Percentiles rank a stretch among this genome's conserved stretches.
phyloP scores from a whole-genome alignment of 2,888 invertebrate genomes.

The Meta bourneti region DNA sequence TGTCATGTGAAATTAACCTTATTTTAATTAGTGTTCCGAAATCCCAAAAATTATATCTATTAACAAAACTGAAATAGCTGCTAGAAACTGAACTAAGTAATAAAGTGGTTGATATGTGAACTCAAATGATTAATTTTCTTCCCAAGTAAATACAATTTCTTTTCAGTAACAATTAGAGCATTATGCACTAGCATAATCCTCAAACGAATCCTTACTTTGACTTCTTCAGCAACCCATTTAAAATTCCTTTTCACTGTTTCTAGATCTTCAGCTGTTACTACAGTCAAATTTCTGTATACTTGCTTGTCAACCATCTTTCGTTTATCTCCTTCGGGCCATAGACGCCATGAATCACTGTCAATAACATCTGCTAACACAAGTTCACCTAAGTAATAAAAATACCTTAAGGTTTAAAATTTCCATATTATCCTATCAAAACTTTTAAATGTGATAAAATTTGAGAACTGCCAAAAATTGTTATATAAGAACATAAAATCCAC shows the following conservation, averaged over 20 bases:
- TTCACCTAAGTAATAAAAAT: slow-evolving; percentile 84
- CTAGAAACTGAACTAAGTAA: too few relatives aligned
- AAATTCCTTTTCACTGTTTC: slow-evolving; percentile 96
- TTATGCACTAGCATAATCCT: too few relatives aligned
- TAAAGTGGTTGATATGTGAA: too few relatives aligned
- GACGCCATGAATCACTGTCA: slow-evolving; percentile 98
- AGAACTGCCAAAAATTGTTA: background rate
- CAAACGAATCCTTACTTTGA: slow-evolving; percentile 82
- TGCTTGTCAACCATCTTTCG: slow-evolving; percentile 98
- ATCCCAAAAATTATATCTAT: too few relatives aligned
- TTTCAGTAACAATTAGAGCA: too few relatives aligned
- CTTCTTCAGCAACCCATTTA: slow-evolving; percentile 93
- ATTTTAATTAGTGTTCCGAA: too few relatives aligned
- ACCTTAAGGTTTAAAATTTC: background rate
- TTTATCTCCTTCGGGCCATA: slow-evolving; percentile 98
- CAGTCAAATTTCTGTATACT: slow-evolving; percentile 93
- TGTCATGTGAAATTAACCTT: too few relatives aligned
- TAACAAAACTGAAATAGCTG: too few relatives aligned
- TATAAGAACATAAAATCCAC: background rate
- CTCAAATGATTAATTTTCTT: too few relatives aligned
- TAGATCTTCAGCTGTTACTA: slow-evolving; percentile 91
- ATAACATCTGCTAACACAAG: slow-evolving; percentile 97
- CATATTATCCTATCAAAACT: background rate
- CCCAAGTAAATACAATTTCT: too few relatives aligned
- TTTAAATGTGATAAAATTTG: background rate